Evolutionary conservation across 2,797 vertebrate species (phyloP), one percentile per base, ranked within the genome.

Genomic region (Kryptolebias ocellatus): DNA sequence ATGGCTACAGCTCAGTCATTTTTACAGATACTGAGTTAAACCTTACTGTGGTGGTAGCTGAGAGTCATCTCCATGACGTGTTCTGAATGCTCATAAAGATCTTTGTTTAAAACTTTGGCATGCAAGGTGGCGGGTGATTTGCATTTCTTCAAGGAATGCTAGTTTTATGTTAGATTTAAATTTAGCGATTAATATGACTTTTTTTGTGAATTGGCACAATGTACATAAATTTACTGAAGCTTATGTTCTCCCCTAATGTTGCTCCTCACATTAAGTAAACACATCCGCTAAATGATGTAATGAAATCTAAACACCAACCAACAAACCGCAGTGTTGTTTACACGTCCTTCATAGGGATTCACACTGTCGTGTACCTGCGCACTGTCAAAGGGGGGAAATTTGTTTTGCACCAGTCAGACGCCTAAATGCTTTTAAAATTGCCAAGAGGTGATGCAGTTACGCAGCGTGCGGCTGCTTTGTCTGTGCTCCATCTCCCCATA

Each of bases 401-500:
- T 71, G 67, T 83, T 89, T 83, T 70, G 54, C 67, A 67, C 27
- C 72, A 83, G 68, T 62, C 31, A 52, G 51, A 42, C 34, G 49
- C 67, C 63, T 79, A 54, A 72, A 10, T 76, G 80, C 66, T 73
- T 81, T 79, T 63, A 45, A 74, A 77, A 51, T 59, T 78, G 73
- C 74, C 63, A 51, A 45, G 78, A 81, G 83, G 78, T 83, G 66
- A 84, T 74, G 71, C 78, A 65, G 72, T 90, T 85, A 83, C 81
- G 65, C 92, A 86, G 89, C 90, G 61, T 86, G 87, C 64, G 70
- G 83, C 85, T 84, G 84, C 74, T 88, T 84, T 81, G 78, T 72
- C 72, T 89, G 78, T 55, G 69, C 86, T 90, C 76, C 64, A 67
- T 85, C 84, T 89, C 85, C 75, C 81, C 81, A 72, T 87, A 86